phyloP scores from a whole-genome alignment of 2,797 vertebrate genomes.

The Cheirogaleus major region DNA sequence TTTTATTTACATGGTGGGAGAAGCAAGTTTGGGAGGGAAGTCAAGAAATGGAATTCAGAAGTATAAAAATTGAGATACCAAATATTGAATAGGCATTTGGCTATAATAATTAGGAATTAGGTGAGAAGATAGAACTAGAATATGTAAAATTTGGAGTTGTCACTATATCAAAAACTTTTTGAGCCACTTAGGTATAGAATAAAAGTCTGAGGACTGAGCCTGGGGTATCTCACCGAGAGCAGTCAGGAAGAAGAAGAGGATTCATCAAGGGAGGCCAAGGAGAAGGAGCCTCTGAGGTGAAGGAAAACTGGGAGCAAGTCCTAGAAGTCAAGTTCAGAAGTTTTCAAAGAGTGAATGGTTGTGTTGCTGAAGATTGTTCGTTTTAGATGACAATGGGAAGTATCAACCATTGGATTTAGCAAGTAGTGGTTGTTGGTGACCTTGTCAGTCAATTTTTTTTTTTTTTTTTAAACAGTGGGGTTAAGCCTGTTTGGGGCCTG shows the following conservation, averaged over 20 bases:
- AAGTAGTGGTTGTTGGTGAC: not conserved
- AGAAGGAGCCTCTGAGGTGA: not conserved
- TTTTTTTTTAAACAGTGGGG: not conserved
- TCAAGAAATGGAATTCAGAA: not conserved
- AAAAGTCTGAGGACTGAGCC: not conserved
- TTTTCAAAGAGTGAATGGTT: not conserved
- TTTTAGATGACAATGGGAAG: not conserved
- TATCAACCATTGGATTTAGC: not conserved
- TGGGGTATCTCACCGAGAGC: not conserved
- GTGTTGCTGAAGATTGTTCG: not conserved
- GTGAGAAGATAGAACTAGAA: not conserved
- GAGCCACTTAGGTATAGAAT: not conserved
- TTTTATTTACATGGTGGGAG: not conserved
- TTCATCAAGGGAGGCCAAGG: not conserved
- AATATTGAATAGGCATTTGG: not conserved
- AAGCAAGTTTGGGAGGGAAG: not conserved
- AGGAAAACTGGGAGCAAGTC: not conserved
- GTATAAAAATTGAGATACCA: not conserved
- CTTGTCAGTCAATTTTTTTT: not conserved
- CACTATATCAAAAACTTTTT: not conserved
- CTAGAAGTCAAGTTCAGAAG: not conserved
- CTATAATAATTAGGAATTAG: not conserved
- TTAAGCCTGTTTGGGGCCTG: not conserved
- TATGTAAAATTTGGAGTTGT: not conserved
- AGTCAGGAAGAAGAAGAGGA: not conserved